Conservation (phyloP, 2,113 vertebrate genomes). For the Pagrus major region DNA sequence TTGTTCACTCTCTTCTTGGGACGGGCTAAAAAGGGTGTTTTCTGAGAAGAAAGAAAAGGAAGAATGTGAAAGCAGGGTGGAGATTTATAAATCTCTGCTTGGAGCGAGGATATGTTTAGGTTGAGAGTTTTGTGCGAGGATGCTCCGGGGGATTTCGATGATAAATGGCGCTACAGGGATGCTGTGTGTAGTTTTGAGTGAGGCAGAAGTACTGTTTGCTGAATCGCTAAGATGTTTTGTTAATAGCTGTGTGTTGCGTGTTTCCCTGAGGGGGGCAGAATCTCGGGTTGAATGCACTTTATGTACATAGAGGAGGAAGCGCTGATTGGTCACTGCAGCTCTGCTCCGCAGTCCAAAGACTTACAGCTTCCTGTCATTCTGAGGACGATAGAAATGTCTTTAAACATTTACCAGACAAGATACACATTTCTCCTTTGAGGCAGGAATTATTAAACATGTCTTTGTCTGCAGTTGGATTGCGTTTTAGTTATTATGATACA, state of each 20-base stretch:
- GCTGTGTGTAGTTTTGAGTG: conserved; percentile 30
- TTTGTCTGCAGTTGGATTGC: not conserved
- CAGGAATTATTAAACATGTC: not conserved
- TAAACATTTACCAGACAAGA: not conserved
- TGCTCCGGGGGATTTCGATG: conserved; percentile 39
- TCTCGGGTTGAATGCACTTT: conserved; percentile 50
- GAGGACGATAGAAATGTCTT: not conserved
- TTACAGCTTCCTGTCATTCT: not conserved
- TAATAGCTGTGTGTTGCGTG: conserved; percentile 37
- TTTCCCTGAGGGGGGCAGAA: conserved; percentile 36
- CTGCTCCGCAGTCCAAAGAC: not conserved
- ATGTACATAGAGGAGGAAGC: conserved; percentile 31
- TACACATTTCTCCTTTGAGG: not conserved
- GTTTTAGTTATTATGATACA: not conserved
- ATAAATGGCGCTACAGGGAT: conserved; percentile 57
- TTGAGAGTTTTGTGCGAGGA: conserved; percentile 44
- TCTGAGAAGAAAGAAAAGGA: conserved; percentile 13
- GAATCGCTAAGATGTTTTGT: conserved; percentile 62
- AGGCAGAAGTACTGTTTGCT: conserved; percentile 47
- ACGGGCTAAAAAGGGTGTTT: conserved; percentile 4
- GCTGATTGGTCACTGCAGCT: conserved; percentile 35
- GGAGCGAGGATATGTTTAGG: conserved; percentile 50
- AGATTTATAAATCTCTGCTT: conserved; percentile 39
- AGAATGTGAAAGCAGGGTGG: conserved; percentile 3
- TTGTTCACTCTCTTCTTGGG: conserved; percentile 20